These are phyloP conservation scores for Linurgus olivaceus DNA, from an alignment of 2,797 vertebrate genomes.

Conservation along the genomic window DNA sequence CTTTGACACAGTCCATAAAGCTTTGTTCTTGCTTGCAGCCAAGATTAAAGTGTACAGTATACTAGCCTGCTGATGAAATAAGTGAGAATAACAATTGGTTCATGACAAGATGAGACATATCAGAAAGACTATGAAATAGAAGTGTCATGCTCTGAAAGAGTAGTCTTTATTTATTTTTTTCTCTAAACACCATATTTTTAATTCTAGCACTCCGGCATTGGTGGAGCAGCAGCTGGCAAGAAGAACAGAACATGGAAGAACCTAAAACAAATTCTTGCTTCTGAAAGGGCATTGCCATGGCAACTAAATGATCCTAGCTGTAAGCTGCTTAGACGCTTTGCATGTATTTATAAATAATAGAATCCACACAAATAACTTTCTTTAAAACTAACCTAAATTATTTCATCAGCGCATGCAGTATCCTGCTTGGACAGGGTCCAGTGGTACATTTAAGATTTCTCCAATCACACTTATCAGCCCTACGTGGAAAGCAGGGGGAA, in stretches of 20 bases:
- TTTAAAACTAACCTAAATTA: constrained; percentile 35
- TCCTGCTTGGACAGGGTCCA: not conserved
- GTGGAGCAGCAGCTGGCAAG: constrained; percentile 94
- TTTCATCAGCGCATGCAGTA: constrained; percentile 9
- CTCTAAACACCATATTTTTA: constrained; percentile 35
- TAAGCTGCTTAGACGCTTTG: constrained; percentile 77
- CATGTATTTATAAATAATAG: constrained; percentile 70
- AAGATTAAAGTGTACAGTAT: constrained; percentile 18
- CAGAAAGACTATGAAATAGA: not conserved
- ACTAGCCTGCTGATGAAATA: constrained; percentile 19
- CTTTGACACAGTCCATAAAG: constrained; percentile 30
- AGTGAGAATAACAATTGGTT: constrained; percentile 12
- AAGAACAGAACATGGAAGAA: constrained; percentile 99
- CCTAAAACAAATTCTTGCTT: constrained; percentile 95
- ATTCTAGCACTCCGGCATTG: constrained; percentile 92
- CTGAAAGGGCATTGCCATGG: constrained; percentile 95
- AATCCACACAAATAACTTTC: constrained; percentile 60
- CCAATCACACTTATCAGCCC: accelerated
- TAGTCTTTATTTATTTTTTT: constrained; percentile 1
- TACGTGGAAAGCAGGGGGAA: not conserved
- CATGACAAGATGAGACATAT: not conserved
- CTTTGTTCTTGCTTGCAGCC: constrained; percentile 21
- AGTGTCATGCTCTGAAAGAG: constrained; percentile 1
- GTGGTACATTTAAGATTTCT: not conserved
- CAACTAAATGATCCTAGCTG: constrained; percentile 93